Evolutionary conservation across 2,888 invertebrate species (phyloP), one percentile per base, ranked within the genome.

Genomic region (Dysmachus trigonus): DNA sequence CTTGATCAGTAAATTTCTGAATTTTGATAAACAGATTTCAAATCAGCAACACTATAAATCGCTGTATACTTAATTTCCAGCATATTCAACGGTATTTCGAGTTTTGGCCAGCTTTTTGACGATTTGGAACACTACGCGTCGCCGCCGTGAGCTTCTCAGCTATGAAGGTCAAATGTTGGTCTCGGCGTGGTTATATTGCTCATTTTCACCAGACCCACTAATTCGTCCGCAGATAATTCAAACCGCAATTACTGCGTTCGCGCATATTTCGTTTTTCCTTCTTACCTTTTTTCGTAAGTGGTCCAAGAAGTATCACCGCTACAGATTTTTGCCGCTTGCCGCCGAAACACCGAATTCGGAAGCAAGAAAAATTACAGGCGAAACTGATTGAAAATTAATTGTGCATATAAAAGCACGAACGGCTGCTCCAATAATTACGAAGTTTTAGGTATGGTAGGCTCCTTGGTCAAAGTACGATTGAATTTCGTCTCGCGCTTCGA

Each of bases 141-240:
- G n/a, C 38, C n/a, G 47, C 31, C 35, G 74, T 7, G 74, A 74
- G 31, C 18, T n/a, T n/a, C n/a, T n/a, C 15, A n/a, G n/a, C 77
- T 77, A 10, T 81, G 53, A 81, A 81, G 81, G 81, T 81, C 81
- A 81, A 81, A 81, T 81, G 81, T 62, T 53, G 33, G 77, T 15
- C 51, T 47, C n/a, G 82, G 33, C 30, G n/a, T 15, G 13, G 10
- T 30, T 31, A 2, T 82, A 33, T 41, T 72, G 18, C 62, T 35
- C 71, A 15, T 83, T 18, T 41, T 83, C 10, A 5, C 27, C 38
- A 4, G 72, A 72, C 27, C 33, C n/a, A 33, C 71, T 51, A 82
- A 35, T 38, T 72, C 41, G 22, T 72, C 71, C 38, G 41, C 41
- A 72, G 83, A 72, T 71, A 83, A 83, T 71, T 38, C 82, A 62